Evolutionary conservation across 2,113 vertebrate species (phyloP).

Genomic region (Cebus imitator): DNA sequence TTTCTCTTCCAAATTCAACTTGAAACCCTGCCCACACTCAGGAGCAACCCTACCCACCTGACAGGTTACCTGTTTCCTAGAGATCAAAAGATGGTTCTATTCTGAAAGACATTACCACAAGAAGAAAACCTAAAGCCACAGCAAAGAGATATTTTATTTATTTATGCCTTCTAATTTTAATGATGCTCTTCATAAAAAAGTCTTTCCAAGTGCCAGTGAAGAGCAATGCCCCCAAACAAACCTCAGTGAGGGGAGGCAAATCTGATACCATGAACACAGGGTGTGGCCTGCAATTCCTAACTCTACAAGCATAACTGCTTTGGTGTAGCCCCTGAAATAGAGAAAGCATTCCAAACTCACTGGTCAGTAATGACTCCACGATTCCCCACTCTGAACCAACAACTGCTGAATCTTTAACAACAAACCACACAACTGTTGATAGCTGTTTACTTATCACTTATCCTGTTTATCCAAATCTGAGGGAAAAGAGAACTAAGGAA

Average conservation of each 20-base stretch:
- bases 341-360: not conserved
- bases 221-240: not conserved
- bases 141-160: not conserved
- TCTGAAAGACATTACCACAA: not conserved
- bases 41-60: not conserved
- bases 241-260: not conserved
- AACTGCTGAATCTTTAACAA: conserved; percentile 13
- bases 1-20: conserved; percentile 30
- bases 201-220: not conserved
- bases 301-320: not conserved
- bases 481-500: not conserved
- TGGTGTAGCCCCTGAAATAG: not conserved
- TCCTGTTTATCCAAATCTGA: not conserved
- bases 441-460: not conserved
- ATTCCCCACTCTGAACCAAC: not conserved
- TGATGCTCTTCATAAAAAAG: conserved; percentile 7
- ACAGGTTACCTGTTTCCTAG: not conserved
- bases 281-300: not conserved
- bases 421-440: not conserved
- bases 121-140: conserved; percentile 17
- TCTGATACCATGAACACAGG: not conserved
- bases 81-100: not conserved
- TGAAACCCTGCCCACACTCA: not conserved
- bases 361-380: not conserved
- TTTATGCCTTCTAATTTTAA: not conserved